Percentiles rank a stretch among this genome's conserved stretches.
Evolutionary conservation across 2,113 vertebrate species (phyloP).

Genomic region (Phocoena phocoena): DNA sequence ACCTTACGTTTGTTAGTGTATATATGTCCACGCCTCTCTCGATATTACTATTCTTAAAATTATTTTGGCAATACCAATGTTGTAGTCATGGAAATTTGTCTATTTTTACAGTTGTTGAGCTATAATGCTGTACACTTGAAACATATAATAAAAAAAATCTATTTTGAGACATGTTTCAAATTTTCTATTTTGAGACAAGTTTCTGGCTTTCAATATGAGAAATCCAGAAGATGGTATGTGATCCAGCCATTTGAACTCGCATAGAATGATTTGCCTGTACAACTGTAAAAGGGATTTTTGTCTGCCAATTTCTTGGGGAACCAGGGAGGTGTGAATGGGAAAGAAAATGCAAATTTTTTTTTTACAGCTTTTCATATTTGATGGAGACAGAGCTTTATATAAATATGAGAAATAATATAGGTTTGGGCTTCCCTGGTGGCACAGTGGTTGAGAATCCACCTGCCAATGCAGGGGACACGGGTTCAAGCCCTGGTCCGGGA

Average conservation of each 20-base stretch:
- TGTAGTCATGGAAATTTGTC: neutral
- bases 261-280: neutral
- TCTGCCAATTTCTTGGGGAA: constrained; percentile 11
- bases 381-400: neutral
- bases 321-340: neutral
- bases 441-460: no score
- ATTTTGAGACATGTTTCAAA: neutral
- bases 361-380: neutral
- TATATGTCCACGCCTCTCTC: no score
- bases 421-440: neutral
- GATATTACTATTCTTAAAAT: neutral
- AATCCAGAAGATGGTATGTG: neutral
- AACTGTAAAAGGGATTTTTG: constrained; percentile 13
- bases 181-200: constrained; percentile 23
- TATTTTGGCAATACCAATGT: constrained; percentile 4
- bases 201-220: neutral
- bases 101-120: neutral
- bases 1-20: no score
- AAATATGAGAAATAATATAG: neutral
- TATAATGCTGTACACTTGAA: neutral
- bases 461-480: no score
- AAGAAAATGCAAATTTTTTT: constrained; percentile 7
- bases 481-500: no score
- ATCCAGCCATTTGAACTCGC: neutral
- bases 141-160: neutral